A percentile compares a stretch with the other conserved stretches of the same genome.
Conservation (phyloP, 2,888 invertebrate species). For the Galerucella pusilla region DNA sequence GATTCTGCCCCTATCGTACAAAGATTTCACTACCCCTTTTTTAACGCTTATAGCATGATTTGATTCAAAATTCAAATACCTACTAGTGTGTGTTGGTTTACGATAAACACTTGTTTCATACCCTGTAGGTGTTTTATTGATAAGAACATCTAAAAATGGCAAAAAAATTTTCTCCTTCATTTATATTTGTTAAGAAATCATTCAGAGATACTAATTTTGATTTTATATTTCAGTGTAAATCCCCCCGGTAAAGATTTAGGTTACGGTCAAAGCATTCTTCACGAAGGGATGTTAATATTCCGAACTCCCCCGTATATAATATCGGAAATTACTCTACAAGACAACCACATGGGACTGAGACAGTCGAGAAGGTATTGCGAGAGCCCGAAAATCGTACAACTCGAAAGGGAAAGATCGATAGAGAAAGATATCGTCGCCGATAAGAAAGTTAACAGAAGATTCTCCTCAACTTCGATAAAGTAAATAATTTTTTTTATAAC, state of each 20-base stretch:
- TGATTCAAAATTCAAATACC: no score
- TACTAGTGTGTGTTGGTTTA: no score
- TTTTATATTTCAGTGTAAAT: constrained; percentile 70
- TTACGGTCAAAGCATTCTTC: constrained; percentile 93
- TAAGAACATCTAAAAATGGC: no score
- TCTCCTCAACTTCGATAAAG: constrained; percentile 73
- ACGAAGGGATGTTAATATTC: constrained; percentile 87
- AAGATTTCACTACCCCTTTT: no score
- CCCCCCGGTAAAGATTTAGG: constrained; percentile 86
- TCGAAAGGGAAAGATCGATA: constrained; percentile 52
- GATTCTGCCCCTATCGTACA: no score
- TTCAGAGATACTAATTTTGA: neutral
- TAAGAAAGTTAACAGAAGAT: constrained; percentile 67
- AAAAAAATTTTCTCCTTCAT: no score
- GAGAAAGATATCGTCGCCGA: constrained; percentile 57
- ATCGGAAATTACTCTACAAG: constrained; percentile 80
- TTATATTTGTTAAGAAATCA: no score
- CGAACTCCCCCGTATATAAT: constrained; percentile 90
- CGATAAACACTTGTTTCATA: no score
- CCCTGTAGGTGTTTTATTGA: no score
- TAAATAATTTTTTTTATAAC: constrained; percentile 50
- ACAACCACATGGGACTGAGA: constrained; percentile 63
- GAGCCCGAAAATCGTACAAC: constrained; percentile 50
- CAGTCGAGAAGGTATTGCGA: constrained; percentile 45
- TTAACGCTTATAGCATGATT: no score